Evolutionary conservation across 2,888 invertebrate genomes (phyloP).

Genomic region (Cancer borealis): DNA sequence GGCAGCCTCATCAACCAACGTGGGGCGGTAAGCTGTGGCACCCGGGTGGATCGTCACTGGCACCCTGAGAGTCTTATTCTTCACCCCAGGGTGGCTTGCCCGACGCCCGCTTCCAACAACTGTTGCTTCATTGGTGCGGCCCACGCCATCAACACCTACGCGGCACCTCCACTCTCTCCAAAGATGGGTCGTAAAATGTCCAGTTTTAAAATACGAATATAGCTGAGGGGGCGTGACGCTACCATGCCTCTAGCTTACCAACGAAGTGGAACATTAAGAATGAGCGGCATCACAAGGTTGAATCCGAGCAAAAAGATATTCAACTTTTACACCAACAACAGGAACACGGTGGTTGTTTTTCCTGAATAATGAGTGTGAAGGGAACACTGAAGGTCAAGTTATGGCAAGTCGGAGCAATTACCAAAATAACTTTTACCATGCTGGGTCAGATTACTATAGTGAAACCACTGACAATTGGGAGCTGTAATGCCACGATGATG

Average conservation of each 20-base stretch:
- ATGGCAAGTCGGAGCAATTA: not conserved
- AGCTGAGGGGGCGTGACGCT: not conserved
- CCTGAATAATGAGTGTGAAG: not conserved
- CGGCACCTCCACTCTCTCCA: not conserved
- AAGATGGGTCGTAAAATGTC: not conserved
- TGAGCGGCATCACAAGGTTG: not conserved
- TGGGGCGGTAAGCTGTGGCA: constrained; percentile 50
- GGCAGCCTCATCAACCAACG: constrained; percentile 59
- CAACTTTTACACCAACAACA: not conserved
- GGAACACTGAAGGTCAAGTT: not conserved
- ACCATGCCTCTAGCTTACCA: not conserved
- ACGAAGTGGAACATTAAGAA: not conserved
- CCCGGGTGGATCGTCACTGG: constrained; percentile 44
- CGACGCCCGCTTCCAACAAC: not conserved
- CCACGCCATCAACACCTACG: not conserved
- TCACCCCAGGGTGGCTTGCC: not conserved
- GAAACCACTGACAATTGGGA: not conserved
- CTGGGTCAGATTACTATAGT: not conserved
- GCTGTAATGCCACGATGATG: no score
- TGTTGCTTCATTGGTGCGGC: constrained; percentile 20
- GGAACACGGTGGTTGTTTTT: not conserved
- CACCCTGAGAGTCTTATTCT: constrained; percentile 37
- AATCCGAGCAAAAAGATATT: not conserved
- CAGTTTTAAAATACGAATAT: not conserved
- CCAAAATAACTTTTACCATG: not conserved